These are phyloP conservation scores for Collichthys lucidus DNA, from an alignment of 2,113 vertebrate genomes.

Conservation along the genomic window DNA sequence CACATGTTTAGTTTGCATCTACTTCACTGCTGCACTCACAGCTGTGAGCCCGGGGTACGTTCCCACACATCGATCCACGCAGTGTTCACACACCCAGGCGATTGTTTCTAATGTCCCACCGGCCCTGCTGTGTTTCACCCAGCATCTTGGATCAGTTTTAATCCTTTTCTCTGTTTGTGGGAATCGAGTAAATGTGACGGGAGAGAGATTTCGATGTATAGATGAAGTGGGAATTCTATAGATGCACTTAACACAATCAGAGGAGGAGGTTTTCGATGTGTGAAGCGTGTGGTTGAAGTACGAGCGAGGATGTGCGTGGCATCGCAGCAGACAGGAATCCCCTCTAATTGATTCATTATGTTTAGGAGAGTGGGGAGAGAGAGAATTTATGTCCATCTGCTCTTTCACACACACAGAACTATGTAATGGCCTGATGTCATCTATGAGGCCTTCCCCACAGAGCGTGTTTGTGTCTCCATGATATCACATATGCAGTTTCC, in stretches of 20 bases:
- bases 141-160: slow-evolving; percentile 27
- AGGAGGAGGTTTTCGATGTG: not conserved
- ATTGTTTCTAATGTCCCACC: slow-evolving; percentile 32
- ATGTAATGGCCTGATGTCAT: not conserved
- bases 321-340: not conserved
- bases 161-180: slow-evolving; percentile 14
- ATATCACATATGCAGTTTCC: not conserved
- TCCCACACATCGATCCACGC: slow-evolving; percentile 44
- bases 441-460: not conserved
- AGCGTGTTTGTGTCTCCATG: slow-evolving; percentile 13
- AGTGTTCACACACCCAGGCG: slow-evolving; percentile 5
- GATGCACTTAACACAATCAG: slow-evolving; percentile 9
- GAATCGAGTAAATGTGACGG: slow-evolving; percentile 6
- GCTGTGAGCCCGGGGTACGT: slow-evolving; percentile 45
- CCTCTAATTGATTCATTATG: slow-evolving; percentile 27
- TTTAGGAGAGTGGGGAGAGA: not conserved
- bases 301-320: not conserved
- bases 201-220: too few relatives aligned
- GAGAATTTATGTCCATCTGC: not conserved
- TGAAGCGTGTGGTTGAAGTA: not conserved
- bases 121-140: slow-evolving; percentile 20
- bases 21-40: slow-evolving; percentile 39
- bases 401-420: not conserved
- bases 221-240: not conserved
- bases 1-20: slow-evolving; percentile 15